A percentile compares a stretch with the other conserved stretches of the same genome.
phyloP scores from a whole-genome alignment of 2,113 vertebrate species.

The Alexandromys fortis region DNA sequence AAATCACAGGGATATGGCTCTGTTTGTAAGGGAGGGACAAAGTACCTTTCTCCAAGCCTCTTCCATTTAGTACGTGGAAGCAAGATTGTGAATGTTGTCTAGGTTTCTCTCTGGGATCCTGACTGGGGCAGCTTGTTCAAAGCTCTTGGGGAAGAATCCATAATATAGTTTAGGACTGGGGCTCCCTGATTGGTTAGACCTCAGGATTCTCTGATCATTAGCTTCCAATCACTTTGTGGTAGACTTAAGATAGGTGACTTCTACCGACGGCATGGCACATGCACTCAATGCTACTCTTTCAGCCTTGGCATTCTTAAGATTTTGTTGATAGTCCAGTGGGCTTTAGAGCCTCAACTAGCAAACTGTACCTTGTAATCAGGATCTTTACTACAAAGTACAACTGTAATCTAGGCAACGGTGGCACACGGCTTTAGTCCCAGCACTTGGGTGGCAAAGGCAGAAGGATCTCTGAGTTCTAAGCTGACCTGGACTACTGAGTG shows the following conservation, averaged over 20 bases:
- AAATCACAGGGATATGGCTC: background rate
- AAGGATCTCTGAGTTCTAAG: background rate
- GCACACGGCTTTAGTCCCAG: background rate
- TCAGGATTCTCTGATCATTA: background rate
- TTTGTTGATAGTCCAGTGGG: background rate
- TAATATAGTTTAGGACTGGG: background rate
- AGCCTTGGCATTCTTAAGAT: background rate
- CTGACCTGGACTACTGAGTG: background rate
- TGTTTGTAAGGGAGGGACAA: background rate
- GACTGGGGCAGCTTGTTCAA: background rate
- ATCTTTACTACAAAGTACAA: background rate
- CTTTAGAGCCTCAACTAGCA: background rate
- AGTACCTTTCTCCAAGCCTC: background rate
- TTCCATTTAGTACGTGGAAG: background rate
- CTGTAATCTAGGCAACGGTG: accelerated
- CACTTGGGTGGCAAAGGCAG: background rate
- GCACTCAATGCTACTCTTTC: background rate
- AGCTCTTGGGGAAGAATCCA: background rate
- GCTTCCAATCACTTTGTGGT: background rate
- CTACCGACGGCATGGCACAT: background rate
- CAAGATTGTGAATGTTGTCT: background rate
- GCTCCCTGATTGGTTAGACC: background rate
- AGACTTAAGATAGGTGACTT: background rate
- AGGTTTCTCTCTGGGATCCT: background rate
- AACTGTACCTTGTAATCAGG: background rate